Evolutionary conservation across 2,797 vertebrate genomes (phyloP).

Genomic region (Paguma larvata): DNA sequence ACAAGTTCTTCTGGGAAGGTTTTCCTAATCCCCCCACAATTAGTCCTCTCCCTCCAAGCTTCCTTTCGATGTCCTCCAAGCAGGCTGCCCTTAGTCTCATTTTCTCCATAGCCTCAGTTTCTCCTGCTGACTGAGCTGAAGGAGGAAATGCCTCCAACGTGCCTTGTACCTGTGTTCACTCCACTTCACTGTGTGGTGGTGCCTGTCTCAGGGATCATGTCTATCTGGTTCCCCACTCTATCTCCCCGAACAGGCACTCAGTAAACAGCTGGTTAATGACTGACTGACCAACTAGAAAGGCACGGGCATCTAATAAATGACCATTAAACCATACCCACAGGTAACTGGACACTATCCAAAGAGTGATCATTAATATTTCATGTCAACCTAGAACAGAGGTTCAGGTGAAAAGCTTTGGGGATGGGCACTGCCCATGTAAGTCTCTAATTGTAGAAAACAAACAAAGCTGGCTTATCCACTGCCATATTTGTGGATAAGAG

Average conservation of each 20-base stretch:
- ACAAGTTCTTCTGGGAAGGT: neutral
- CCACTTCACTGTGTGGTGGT: neutral
- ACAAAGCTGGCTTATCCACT: neutral
- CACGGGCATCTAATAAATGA: neutral
- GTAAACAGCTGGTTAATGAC: neutral
- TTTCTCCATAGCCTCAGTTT: neutral
- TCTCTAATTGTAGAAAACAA: conserved; percentile 35
- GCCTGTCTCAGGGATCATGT: neutral
- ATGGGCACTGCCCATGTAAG: neutral
- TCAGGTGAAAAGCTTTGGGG: neutral
- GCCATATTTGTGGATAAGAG: neutral
- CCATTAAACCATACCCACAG: conserved; percentile 7
- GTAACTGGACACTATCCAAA: conserved; percentile 42
- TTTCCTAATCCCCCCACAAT: neutral
- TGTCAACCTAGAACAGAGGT: neutral
- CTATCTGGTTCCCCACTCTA: neutral
- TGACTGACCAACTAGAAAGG: neutral
- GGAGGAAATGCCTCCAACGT: neutral
- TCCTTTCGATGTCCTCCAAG: neutral
- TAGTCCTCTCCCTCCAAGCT: neutral
- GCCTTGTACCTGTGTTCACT: neutral
- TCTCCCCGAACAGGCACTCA: neutral
- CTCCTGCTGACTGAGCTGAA: neutral
- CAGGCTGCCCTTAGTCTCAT: neutral
- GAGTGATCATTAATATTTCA: neutral